Evolutionary conservation across 2,113 vertebrate genomes (phyloP).

Genomic region (Sitta europaea): DNA sequence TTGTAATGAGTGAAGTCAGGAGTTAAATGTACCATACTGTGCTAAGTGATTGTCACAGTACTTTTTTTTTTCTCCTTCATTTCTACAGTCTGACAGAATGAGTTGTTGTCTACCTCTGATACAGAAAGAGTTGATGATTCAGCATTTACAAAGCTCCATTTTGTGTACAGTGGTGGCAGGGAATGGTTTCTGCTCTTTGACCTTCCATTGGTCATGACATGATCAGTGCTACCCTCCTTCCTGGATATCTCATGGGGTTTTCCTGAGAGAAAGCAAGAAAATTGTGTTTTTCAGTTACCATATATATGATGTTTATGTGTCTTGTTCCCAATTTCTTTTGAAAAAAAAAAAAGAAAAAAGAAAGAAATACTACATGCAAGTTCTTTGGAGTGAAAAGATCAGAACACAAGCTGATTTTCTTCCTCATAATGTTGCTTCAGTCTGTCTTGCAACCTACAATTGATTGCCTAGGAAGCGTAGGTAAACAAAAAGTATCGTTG

Average conservation of each 20-base stretch:
- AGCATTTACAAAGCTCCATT: neutral
- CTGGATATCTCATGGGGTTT: neutral
- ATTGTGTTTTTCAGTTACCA: neutral
- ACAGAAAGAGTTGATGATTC: neutral
- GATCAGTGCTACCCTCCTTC: neutral
- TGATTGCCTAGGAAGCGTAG: neutral
- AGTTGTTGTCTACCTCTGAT: neutral
- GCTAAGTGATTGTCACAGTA: neutral
- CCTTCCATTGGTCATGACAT: neutral
- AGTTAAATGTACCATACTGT: neutral
- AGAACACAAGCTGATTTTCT: neutral
- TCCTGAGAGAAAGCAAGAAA: neutral
- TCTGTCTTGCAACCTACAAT: neutral
- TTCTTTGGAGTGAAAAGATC: neutral
- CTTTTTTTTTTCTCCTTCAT: neutral
- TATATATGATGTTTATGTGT: neutral
- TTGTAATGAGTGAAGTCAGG: neutral
- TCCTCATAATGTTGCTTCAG: neutral
- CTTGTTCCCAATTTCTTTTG: neutral
- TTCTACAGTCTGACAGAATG: neutral
- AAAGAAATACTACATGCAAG: neutral
- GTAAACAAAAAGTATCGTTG: neutral
- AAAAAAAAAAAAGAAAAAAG: neutral
- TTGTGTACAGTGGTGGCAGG: neutral
- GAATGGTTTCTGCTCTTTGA: neutral